Base-by-base conservation (phyloP, 92 coral and sea anemone genomes). In the Diadumene lineata region DNA sequence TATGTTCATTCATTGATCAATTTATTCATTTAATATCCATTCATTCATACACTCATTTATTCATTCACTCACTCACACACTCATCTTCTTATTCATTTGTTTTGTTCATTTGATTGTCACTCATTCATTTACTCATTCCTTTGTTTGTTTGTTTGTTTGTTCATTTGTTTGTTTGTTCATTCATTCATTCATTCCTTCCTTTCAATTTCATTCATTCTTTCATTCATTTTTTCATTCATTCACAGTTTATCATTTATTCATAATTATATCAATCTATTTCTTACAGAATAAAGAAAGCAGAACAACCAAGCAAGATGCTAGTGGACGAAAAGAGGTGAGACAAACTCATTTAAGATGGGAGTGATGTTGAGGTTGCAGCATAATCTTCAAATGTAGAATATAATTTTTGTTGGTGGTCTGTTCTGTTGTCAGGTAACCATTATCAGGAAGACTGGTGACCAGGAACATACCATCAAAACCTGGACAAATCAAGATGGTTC, bases 321-420 rank as follows among this genome's bases (percentile, higher is more conserved):
- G 74, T 73, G 98, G 98, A 30, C 79, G 86, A 62, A 93, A 93
- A 78, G 97, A 90, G 98, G 96, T 93, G 34, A 69, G 69, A 43
- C n/a, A n/a, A n/a, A n/a, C n/a, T n/a, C n/a, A n/a, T n/a, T n/a
- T n/a, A n/a, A n/a, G n/a, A n/a, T n/a, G n/a, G n/a, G n/a, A n/a
- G n/a, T n/a, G n/a, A n/a, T n/a, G n/a, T n/a, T n/a, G n/a, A n/a
- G n/a, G n/a, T n/a, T n/a, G n/a, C n/a, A n/a, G n/a, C n/a, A n/a
- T n/a, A n/a, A n/a, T n/a, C n/a, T n/a, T n/a, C n/a, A n/a, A 38
- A 38, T 38, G 13, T 13, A 4, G 7, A 38, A 6, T 38, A 38
- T 38, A 13, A 38, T 38, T 4, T 38, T 38, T 6, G 6, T 13
- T 38, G 48, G 48, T 38, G n/a, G n/a, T n/a, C n/a, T 38, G 13